phyloP scores from a whole-genome alignment of 2,888 invertebrate species.

The Sceliomorpha sp. region DNA sequence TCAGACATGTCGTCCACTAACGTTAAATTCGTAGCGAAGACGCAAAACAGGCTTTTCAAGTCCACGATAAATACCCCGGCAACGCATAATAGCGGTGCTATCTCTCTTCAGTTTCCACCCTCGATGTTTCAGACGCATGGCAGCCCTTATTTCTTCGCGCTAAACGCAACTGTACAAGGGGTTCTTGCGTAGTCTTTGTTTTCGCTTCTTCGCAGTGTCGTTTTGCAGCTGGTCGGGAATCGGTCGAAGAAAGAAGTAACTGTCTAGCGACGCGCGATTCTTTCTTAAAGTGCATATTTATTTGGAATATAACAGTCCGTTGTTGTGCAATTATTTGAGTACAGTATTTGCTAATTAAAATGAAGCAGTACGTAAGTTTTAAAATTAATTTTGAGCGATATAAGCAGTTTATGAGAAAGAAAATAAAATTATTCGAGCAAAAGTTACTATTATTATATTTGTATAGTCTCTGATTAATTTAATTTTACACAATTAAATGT shows the following conservation, averaged over 20 bases:
- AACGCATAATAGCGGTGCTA: conserved; percentile 53
- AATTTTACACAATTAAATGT: no score
- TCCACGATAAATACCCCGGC: conserved; percentile 58
- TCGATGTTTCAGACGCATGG: conserved; percentile 62
- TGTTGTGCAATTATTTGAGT: not conserved
- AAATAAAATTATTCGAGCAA: no score
- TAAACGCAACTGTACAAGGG: conserved; percentile 76
- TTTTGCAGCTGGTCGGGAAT: conserved; percentile 64
- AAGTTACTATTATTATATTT: no score
- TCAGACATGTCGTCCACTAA: conserved; percentile 24
- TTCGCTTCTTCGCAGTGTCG: conserved; percentile 80
- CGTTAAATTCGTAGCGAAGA: conserved; percentile 38
- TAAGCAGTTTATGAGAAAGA: no score
- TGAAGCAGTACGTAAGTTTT: no score
- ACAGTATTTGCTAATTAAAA: no score
- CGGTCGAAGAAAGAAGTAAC: conserved; percentile 53
- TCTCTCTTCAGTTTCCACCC: conserved; percentile 63
- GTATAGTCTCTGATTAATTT: no score
- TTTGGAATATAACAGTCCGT: not conserved
- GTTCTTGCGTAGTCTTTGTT: conserved; percentile 78
- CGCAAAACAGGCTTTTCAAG: conserved; percentile 48
- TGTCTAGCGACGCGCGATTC: conserved; percentile 36
- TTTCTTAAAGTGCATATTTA: conserved; percentile 11
- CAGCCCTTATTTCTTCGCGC: conserved; percentile 72
- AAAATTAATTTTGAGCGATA: no score